Conservation (phyloP, 2,888 invertebrate species). For the Drosophila niveifrons region DNA sequence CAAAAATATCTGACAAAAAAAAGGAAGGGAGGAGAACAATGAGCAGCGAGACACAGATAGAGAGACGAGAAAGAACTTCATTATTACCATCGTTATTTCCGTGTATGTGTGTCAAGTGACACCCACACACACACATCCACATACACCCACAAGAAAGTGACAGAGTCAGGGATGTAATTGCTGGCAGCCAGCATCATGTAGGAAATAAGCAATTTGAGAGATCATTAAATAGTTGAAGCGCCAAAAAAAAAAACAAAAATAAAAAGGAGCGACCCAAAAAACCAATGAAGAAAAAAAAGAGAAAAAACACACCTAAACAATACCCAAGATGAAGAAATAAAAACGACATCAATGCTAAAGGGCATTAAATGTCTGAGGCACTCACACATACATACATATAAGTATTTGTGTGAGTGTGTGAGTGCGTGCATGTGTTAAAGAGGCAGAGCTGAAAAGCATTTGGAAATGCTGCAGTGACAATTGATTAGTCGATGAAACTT, state of each 20-base stretch:
- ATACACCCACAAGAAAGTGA: constrained; percentile 32
- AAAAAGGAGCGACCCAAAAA: constrained; percentile 38
- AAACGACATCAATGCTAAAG: constrained; percentile 70
- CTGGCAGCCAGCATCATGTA: constrained; percentile 70
- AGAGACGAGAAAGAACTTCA: constrained; percentile 53
- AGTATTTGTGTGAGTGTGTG: not conserved
- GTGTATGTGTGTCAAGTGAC: constrained; percentile 58
- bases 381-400: constrained; percentile 24
- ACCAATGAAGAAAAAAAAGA: constrained; percentile 2
- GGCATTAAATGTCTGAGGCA: constrained; percentile 63
- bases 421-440: constrained; percentile 33
- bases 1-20: not conserved
- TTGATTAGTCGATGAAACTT: constrained; percentile 56
- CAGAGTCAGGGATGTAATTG: constrained; percentile 63
- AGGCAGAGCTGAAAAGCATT: constrained; percentile 27
- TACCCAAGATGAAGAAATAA: constrained; percentile 65
- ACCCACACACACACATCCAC: constrained; percentile 30
- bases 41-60: constrained; percentile 1
- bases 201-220: constrained; percentile 80
- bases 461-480: constrained; percentile 45
- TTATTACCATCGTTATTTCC: constrained; percentile 67
- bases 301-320: constrained; percentile 30
- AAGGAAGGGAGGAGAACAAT: not conserved
- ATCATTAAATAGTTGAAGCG: constrained; percentile 79
- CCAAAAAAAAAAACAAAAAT: constrained; percentile 60